Conservation (phyloP, 37 sponge, comb jelly and placozoan genomes). For the Chondrilla cf. caribensis region DNA sequence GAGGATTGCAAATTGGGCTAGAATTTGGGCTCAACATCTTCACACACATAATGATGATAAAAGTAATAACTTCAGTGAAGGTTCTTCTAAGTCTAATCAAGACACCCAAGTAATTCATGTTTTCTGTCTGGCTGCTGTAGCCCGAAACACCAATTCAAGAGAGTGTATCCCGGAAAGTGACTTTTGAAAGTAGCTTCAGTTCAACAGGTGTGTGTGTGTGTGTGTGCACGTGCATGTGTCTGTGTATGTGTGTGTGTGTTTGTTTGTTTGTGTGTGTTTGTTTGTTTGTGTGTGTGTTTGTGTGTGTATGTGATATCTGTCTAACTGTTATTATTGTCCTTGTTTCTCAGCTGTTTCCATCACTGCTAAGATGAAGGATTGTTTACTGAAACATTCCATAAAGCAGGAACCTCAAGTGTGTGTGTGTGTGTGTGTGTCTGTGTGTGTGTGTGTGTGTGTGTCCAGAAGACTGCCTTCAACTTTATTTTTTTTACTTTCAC, state of each 20-base stretch:
- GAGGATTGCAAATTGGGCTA: too few species aligned
- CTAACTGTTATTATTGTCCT: neutral
- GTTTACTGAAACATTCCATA: constrained; percentile 1
- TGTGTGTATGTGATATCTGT: too few species aligned
- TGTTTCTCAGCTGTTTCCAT: constrained; percentile 1
- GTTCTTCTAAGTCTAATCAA: too few species aligned
- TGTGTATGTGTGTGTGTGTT: too few species aligned
- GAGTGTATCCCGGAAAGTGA: constrained; percentile 21
- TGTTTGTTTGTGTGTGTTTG: neutral
- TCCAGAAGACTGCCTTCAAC: neutral
- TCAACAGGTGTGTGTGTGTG: constrained; percentile 5
- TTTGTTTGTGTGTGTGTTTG: too few species aligned
- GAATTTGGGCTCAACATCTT: too few species aligned
- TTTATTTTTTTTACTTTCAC: neutral
- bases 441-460: constrained; percentile 24
- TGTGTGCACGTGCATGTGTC: too few species aligned
- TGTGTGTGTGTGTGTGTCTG: constrained; percentile 20
- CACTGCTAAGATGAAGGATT: constrained; percentile 35
- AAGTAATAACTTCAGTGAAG: too few species aligned
- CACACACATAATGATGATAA: too few species aligned
- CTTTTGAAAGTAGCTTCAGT: constrained; percentile 42
- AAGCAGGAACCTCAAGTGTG: constrained; percentile 7
- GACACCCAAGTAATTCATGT: too few species aligned
- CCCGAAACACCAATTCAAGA: constrained; percentile 2
- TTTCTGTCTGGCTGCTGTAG: neutral